A percentile compares a stretch with the other conserved stretches of the same genome.
Conservation (phyloP, 30 jellyfish, hydroid and myxozoan species). For the Sanderia malayensis region DNA sequence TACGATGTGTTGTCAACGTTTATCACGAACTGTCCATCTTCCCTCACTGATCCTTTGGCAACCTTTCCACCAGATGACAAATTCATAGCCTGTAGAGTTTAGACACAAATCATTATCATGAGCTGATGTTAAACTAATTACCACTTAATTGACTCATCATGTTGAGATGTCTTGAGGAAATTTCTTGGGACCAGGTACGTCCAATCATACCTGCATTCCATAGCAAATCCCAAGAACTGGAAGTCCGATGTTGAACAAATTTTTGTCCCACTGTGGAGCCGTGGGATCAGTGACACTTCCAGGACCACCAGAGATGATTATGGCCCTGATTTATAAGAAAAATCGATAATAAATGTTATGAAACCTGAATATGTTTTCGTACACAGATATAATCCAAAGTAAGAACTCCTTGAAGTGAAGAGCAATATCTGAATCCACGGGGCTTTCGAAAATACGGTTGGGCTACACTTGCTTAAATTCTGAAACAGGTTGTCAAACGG, state of each 20-base stretch:
- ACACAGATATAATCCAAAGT: too few species aligned
- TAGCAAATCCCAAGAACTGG: conserved; percentile 97
- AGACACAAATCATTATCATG: too few species aligned
- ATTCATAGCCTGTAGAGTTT: conserved; percentile 59
- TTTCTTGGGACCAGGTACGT: too few species aligned
- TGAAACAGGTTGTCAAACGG: too few species aligned
- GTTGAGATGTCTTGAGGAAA: too few species aligned
- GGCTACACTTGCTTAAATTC: too few species aligned
- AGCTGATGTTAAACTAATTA: too few species aligned
- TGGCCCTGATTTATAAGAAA: conserved; percentile 51
- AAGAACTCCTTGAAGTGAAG: too few species aligned
- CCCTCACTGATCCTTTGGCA: conserved; percentile 52
- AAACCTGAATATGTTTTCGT: too few species aligned
- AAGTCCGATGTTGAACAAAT: conserved; percentile 53
- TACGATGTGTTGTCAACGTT: conserved; percentile 47
- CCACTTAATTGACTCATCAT: too few species aligned
- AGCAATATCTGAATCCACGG: too few species aligned
- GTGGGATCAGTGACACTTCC: conserved; percentile 84
- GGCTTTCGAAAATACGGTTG: too few species aligned
- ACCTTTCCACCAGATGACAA: conserved; percentile 72
- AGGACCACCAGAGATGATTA: conserved; percentile 95
- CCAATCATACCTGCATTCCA: conserved; percentile 96
- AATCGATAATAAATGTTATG: background rate
- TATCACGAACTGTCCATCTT: conserved; percentile 85
- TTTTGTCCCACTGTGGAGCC: conserved; percentile 82